Evolutionary conservation across 2,888 invertebrate genomes (phyloP), one percentile per base, ranked within the genome.

Genomic region (Entomobrya proxima): DNA sequence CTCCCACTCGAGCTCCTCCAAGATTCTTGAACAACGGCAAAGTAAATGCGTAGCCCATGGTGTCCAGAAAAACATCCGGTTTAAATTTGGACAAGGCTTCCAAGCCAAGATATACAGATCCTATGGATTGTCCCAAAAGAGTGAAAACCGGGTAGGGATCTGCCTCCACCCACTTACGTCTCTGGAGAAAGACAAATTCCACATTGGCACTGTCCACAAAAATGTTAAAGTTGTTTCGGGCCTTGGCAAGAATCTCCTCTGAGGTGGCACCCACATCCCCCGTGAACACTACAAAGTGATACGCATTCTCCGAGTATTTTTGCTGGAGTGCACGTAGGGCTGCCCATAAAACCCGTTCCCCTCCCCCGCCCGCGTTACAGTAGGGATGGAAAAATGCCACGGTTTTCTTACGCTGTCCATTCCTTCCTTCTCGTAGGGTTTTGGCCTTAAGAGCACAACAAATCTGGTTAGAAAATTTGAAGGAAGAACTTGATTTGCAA

Each of bases 321-420:
- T 93, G 92, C 90, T 97, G 95, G 85, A 98, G 91, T 11, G 97
- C 95, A 91, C 95, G 94, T 21, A 99, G 93, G 0, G 97, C 98
- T 88, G 96, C 95, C 99, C 99, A 99, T 7, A 99, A 92, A 0
- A 99, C 99, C 90, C 98, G 94, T 92, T 99, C 99, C 0, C 99
- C 99, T 0, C 99, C 99, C 0, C 99, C 99, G 0, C 98, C 99
- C 0, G 98, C 97, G 93, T 98, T 98, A 91, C 98, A 99, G 91
- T 98, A 99, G 0, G 99, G 99, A 92, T 99, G 99, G 92, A 99
- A 99, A 92, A 99, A 96, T 0, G 95, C 98, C 58, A 98, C 93
- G 75, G 90, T 89, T 15, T 81, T 55, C 13, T 79, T 86, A 6
- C 80, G 83, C 13, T 37, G 78, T 37, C 85, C 85, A 50, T 77